Evolutionary conservation across 2,113 vertebrate genomes (phyloP), one percentile per base, ranked within the genome.

Genomic region (Cyphomyrus plagiostoma): DNA sequence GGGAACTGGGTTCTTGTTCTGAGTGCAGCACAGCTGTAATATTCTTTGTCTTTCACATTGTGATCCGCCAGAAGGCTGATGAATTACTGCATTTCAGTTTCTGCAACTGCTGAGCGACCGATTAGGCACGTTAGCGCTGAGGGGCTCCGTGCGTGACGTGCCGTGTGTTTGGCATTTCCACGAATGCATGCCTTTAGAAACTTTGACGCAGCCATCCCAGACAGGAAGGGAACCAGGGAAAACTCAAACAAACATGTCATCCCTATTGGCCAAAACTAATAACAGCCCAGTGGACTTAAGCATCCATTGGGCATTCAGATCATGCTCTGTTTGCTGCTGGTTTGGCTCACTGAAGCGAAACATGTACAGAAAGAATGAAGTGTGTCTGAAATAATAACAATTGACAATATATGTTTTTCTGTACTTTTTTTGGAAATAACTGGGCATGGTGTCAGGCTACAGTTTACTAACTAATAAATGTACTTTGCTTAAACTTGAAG

Each of bases 11-110:
- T 45, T 45, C 74, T 48, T 30, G 30, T 9, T 82, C 10, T 30
- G 50, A 56, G 53, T 0, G 70, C 50, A 21, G 13, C 35, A 13
- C 49, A 53, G 19, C 17, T 89, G 13, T 77, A 53, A 56, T 84
- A 46, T 80, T 30, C 88, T 58, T 58, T 35, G 11, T 52, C 23
- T 50, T 83, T 80, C 66, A 15, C 50, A 80, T 45, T 17, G 46
- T 23, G 30, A 50, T 88, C 6, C 58, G 89, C 52, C n/a, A 82
- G 85, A n/a, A 13, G 19, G 49, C 62, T 77, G 62, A 90, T 45
- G 85, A 70, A 23, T 87, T 49, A 58, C 58, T 83, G 86, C 49
- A 56, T 90, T 90, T 88, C 89, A 83, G 46, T 62, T 56, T 62
- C 26, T 45, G 49, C 53, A 53, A 17, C 58, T 4, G 30, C 30